These are phyloP conservation scores for Lasaia peninsularis DNA, from an alignment of 1,140 invertebrate species.

Conservation along the genomic window DNA sequence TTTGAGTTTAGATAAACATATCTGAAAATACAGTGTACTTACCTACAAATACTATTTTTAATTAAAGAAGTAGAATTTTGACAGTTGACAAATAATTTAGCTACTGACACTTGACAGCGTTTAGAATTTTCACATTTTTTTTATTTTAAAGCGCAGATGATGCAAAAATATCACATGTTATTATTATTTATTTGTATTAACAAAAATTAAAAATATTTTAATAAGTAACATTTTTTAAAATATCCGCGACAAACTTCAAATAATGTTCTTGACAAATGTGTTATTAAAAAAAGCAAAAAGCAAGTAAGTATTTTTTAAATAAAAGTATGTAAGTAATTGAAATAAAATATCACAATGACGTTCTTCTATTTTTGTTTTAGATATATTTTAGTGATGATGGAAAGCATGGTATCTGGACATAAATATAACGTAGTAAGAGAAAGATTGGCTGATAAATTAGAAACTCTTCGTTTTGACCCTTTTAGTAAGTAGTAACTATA, in stretches of 20 bases:
- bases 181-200: too few relatives aligned
- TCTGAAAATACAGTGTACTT: too few relatives aligned
- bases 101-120: too few relatives aligned
- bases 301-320: conserved; percentile 48
- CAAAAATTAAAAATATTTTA: too few relatives aligned
- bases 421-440: conserved; percentile 81
- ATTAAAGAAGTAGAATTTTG: too few relatives aligned
- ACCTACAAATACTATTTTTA: too few relatives aligned
- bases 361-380: conserved; percentile 76
- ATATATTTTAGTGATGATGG: conserved; percentile 84
- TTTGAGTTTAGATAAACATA: too few relatives aligned
- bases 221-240: too few relatives aligned
- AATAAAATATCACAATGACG: neutral
- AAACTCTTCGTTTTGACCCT: conserved; percentile 86
- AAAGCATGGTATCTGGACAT: conserved; percentile 88
- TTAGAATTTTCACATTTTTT: too few relatives aligned
- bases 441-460: conserved; percentile 86
- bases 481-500: conserved; percentile 79
- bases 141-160: too few relatives aligned
- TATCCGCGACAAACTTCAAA: neutral
- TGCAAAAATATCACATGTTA: too few relatives aligned
- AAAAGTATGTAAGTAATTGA: neutral
- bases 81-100: too few relatives aligned
- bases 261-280: conserved; percentile 66
- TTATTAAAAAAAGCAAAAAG: conserved; percentile 69